These are phyloP conservation scores for Microcebus lehilahytsara DNA, from an alignment of 2,113 vertebrate genomes.

Conservation along the genomic window DNA sequence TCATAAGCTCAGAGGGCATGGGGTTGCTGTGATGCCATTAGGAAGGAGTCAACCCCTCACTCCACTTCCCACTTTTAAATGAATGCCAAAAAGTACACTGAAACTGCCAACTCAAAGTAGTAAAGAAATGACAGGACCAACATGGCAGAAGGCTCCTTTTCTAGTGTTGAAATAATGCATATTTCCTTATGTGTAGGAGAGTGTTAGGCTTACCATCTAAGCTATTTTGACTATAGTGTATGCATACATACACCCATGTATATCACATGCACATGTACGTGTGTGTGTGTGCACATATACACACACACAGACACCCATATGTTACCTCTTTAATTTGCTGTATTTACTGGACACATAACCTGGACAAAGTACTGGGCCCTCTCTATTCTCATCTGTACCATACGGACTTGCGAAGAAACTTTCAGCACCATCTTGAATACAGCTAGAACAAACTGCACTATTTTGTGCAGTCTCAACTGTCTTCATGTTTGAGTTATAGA, in stretches of 20 bases:
- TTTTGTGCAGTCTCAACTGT: neutral
- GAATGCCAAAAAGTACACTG: neutral
- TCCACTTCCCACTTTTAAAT: neutral
- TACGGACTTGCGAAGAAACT: neutral
- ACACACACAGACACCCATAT: neutral
- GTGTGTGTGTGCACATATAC: neutral
- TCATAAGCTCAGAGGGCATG: neutral
- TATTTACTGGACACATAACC: neutral
- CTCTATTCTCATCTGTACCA: constrained; percentile 1
- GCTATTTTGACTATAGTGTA: neutral
- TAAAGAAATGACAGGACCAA: neutral
- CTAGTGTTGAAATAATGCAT: neutral
- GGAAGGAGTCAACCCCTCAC: neutral
- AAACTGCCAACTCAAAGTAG: neutral
- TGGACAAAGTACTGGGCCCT: neutral
- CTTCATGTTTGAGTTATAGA: neutral
- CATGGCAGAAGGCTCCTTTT: neutral
- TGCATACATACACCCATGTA: neutral
- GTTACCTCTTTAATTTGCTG: neutral
- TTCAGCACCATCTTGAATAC: neutral
- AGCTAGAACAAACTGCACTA: neutral
- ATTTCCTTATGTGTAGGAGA: neutral
- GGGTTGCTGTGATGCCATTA: neutral
- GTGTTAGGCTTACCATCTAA: neutral
- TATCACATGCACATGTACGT: neutral